Base-by-base conservation (phyloP, 2,888 invertebrate genomes). In the Cataglyphis cursor region DNA sequence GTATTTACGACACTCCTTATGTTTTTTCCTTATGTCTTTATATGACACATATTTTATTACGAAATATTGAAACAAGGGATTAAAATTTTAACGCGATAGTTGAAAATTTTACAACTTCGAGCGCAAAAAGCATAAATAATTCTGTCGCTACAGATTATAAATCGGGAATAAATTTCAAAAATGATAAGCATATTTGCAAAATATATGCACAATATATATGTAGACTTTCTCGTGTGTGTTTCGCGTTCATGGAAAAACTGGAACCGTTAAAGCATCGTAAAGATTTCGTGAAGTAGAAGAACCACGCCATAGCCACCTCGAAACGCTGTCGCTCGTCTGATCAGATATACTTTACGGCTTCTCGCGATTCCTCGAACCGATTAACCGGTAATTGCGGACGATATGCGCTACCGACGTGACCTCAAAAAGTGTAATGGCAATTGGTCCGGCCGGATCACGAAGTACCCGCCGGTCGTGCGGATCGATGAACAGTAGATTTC, bases 311-410 rank as follows among this genome's bases (percentile, higher is more conserved):
- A 66, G 76, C 44, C 28, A n/a, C 59, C 57, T 66, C 61, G 35
- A 68, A 86, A 81, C 66, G 64, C 59, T 75, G 72, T 70, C 66
- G 41, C 57, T 68, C 65, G 24, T 51, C 57, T 81, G 87, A 89
- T 89, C 89, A 87, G 89, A 89, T 89, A 89, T 87, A 81, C 66
- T 89, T 89, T 89, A 89, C 65, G 84, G 76, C 70, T 84, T 62
- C 70, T 72, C 82, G 85, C 74, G 89, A 89, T 89, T 82, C 88
- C 65, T 66, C 64, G 85, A 84, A 84, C 85, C 76, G 89, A 89
- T 89, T 89, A 89, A 84, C 89, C 68, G 73, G 84, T 85, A 89
- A 89, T 88, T 89, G 88, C 88, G 81, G 64, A 83, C 89, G 85
- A 62, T 89, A 86, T 86, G 85, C 81, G 84, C 86, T 83, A 84